Conservation (phyloP, 2,797 vertebrate genomes). For the Spea hammondii region DNA sequence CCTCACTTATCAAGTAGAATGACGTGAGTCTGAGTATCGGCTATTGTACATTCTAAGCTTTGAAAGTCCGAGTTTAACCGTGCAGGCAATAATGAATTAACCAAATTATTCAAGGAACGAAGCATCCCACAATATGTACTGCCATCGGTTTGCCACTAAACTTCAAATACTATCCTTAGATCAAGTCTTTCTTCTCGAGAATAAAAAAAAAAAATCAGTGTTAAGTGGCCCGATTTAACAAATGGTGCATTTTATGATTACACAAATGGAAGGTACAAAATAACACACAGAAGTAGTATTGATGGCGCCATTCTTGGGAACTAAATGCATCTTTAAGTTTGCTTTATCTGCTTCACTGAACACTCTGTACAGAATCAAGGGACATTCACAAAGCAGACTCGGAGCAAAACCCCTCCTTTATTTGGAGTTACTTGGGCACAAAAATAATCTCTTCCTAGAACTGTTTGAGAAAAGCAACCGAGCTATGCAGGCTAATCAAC, state of each 20-base stretch:
- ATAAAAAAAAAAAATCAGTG: neutral
- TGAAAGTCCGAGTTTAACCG: conserved; percentile 42
- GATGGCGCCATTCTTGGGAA: conserved; percentile 59
- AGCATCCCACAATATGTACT: conserved; percentile 40
- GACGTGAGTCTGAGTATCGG: conserved; percentile 7
- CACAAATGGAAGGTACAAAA: conserved; percentile 3
- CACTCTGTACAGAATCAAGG: conserved; percentile 59
- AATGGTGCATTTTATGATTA: conserved; percentile 5
- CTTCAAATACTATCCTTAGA: conserved; percentile 31
- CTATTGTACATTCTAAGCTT: conserved; percentile 48
- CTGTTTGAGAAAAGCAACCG: conserved; percentile 59
- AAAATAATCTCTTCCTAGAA: conserved; percentile 66
- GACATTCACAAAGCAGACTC: conserved; percentile 58
- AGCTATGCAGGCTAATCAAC: conserved; percentile 62
- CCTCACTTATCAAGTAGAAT: neutral
- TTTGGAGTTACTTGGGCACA: conserved; percentile 63
- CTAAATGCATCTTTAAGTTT: conserved; percentile 68
- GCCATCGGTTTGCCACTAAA: conserved; percentile 45
- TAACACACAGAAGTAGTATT: conserved; percentile 56
- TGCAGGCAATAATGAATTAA: conserved; percentile 45
- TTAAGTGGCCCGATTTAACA: neutral
- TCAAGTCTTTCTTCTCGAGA: neutral
- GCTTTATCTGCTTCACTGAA: conserved; percentile 68
- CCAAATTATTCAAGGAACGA: conserved; percentile 47
- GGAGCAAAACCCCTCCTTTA: conserved; percentile 56